Base-by-base conservation (phyloP, 1,140 invertebrate genomes). In the Heterodera carotae region DNA sequence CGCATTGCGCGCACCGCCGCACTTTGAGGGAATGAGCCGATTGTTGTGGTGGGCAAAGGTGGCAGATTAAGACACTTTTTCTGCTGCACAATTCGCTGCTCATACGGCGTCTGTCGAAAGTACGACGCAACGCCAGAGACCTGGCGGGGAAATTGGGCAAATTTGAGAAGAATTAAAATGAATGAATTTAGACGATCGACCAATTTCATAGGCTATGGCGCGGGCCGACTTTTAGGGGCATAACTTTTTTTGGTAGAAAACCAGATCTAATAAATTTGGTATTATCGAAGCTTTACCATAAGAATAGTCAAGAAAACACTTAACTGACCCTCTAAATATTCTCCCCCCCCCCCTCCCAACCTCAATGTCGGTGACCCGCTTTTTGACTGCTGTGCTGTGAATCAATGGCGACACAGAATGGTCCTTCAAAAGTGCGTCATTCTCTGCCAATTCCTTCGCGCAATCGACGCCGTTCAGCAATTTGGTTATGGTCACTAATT, bases 11-110 rank as follows among this genome's bases (percentile, higher is more conserved):
- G 77, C 33, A 79, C 66, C 53, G 53, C 31, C n/a, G 43, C 76
- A 59, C 76, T 79, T 69, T 79, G 77, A 31, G 77, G 77, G 76
- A 79, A 79, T 25, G 77, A 79, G 1, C 77, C 77, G 39, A 79
- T 79, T 5, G 77, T 79, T 7, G 77, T 80, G 31, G 77, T 79
- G 39, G 77, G 77, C 8, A 79, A 33, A 10, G 69, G 22, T 64
- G 77, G 77, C 76, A 79, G 66, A 22, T 79, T 12, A 22, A 79
- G 64, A 12, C 75, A 72, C 34, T 18, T 33, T n/a, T 64, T 29
- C 72, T 82, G 77, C 43, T 31, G 22, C 25, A 66, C 60, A 66
- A 43, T 75, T 69, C 73, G 73, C 60, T 60, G 31, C 1, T 43
- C 22, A 43, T 62, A 66, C 3, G 2, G 69, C 31, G 18, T 75